Conservation (phyloP, 2,888 invertebrate species). For the Volucella bombylans region DNA sequence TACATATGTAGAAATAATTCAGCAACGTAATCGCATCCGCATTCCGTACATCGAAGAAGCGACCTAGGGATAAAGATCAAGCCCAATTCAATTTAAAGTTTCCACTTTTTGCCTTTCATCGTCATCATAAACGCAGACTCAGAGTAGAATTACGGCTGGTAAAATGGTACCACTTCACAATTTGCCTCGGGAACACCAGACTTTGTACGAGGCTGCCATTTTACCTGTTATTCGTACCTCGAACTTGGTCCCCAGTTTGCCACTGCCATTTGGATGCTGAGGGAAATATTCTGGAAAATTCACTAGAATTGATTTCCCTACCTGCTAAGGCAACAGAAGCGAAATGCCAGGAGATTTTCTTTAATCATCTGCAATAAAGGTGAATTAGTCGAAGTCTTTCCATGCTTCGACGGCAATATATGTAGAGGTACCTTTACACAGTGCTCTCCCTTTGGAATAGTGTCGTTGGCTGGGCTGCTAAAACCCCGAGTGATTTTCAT, state of each 20-base stretch:
- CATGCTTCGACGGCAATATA: constrained; percentile 8
- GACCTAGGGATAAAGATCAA: background rate
- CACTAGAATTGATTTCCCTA: constrained; percentile 45
- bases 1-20: too few species aligned
- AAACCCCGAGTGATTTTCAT: constrained; percentile 37
- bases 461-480: background rate
- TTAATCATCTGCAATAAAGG: constrained; percentile 59
- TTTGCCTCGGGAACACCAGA: constrained; percentile 10
- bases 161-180: constrained; percentile 14
- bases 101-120: constrained; percentile 46
- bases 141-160: background rate
- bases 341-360: constrained; percentile 41
- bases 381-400: constrained; percentile 44
- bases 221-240: too few species aligned
- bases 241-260: too few species aligned
- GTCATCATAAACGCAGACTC: constrained; percentile 16
- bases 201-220: background rate
- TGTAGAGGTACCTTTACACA: background rate
- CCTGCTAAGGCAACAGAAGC: constrained; percentile 21
- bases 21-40: too few species aligned
- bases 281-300: constrained; percentile 9
- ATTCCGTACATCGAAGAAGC: too few species aligned
- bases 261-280: background rate
- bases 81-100: constrained; percentile 53
- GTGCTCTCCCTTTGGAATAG: background rate